A percentile compares a stretch with the other conserved stretches of the same genome.
phyloP scores from a whole-genome alignment of 2,797 vertebrate genomes.

The Vipera latastei region DNA sequence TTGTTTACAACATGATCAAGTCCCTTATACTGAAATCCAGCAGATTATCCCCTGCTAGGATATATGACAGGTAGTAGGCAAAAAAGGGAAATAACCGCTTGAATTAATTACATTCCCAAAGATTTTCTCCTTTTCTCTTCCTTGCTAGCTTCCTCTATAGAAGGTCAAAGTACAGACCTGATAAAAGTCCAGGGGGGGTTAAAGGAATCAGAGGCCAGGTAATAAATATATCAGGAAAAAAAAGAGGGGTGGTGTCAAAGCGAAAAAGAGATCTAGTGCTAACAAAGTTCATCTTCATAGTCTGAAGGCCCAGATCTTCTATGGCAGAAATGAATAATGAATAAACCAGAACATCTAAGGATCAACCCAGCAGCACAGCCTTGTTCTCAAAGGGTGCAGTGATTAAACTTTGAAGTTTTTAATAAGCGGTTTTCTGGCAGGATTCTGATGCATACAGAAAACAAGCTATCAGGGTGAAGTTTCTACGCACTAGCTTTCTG shows the following conservation, averaged over 20 bases:
- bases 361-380: background rate
- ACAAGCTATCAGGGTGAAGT: background rate
- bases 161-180: accelerated
- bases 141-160: accelerated
- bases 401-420: background rate
- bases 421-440: too few relatives aligned
- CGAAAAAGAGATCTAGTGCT: background rate
- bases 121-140: background rate
- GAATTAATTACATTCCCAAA: background rate
- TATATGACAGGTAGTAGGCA: background rate
- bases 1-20: background rate
- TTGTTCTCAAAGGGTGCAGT: background rate
- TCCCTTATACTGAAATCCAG: background rate
- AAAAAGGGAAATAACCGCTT: background rate
- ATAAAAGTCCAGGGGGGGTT: background rate
- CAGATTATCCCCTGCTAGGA: background rate
- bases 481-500: background rate
- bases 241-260: accelerated
- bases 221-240: accelerated
- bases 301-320: background rate
- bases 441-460: background rate
- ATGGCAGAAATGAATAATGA: background rate
- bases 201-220: accelerated
- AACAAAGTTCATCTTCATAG: background rate
- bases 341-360: background rate